These are phyloP conservation scores for Sebastes nivosus DNA, from an alignment of 2,797 vertebrate genomes.

Conservation along the genomic window DNA sequence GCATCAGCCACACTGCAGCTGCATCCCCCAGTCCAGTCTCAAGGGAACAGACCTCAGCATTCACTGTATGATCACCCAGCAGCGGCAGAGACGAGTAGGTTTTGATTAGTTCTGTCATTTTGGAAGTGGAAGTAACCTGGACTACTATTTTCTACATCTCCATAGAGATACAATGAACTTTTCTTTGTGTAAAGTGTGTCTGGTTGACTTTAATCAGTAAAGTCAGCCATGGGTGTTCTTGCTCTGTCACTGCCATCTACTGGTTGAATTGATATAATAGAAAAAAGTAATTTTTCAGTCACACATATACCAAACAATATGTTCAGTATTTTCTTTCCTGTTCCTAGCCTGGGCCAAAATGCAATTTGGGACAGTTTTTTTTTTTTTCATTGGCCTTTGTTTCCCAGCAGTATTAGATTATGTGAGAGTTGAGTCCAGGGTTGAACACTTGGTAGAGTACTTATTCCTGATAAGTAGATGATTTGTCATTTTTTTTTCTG, in stretches of 20 bases:
- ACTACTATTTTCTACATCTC: background rate
- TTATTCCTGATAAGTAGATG: conserved; percentile 42
- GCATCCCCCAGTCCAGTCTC: conserved; percentile 25
- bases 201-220: conserved; percentile 1
- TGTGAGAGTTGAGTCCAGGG: conserved; percentile 12
- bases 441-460: conserved; percentile 36
- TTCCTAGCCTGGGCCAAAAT: conserved; percentile 7
- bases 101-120: conserved; percentile 24
- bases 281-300: background rate
- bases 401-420: conserved; percentile 23
- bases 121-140: conserved; percentile 4
- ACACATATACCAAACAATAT: background rate
- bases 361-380: conserved; percentile 3
- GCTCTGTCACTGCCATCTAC: conserved; percentile 77
- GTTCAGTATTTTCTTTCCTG: background rate
- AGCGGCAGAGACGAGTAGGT: background rate
- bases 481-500: conserved; percentile 41
- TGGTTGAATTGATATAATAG: conserved; percentile 54
- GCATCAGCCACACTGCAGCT: conserved; percentile 37
- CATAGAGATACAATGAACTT: background rate
- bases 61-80: conserved; percentile 3
- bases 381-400: conserved; percentile 20
- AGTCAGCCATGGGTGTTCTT: conserved; percentile 46
- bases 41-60: conserved; percentile 5
- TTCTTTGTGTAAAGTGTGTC: background rate